Evolutionary conservation across 64 coral and sea anemone species (phyloP), one percentile per base, ranked within the genome.

Genomic region (Hydrozoanthus tunicans): DNA sequence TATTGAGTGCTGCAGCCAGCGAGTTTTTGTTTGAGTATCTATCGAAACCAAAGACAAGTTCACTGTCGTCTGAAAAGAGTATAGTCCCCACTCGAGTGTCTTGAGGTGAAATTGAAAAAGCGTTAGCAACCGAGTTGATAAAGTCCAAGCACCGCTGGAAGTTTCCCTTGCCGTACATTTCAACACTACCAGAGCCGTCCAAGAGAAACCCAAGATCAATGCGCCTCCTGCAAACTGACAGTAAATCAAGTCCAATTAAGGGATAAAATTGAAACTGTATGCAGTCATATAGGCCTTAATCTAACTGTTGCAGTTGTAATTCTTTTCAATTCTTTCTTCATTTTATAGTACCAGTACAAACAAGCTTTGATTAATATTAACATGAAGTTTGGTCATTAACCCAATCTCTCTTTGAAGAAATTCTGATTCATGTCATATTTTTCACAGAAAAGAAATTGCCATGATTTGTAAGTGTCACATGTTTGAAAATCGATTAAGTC

Each of bases 161-260:
- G 26, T 79, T 79, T 14, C 75, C 86, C 56, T 80, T 81, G 54
- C 83, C 83, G 53, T 86, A 86, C 83, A 86, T 86, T 26, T 90
- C 64, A 7, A 93, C 86, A 32, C 92, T 93, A 11, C 92, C 92
- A 17, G 92, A 93, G 9, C 86, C 85, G 9, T 93, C 92, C 62
- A 93, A 71, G 0, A 90, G 77, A 70, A 93, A 93, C 5, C 83
- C 92, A 17, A 93, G 73, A 8, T 93, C 86, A 24, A 93, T 51
- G 17, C 79, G 74, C 43, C 10, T 80, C 67, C 63, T 91, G 24
- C 63, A 86, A 73, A 73, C 83, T 86, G 6, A 86, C 53, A 27
- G 57, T 53, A 72, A 86, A 72, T 86, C 27, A 72, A 26, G 27
- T 12, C 17, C 2, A 11, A 4, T 15, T 53, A 55, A 27, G 43